Base-by-base conservation (phyloP, 2,888 invertebrate genomes). In the Drosophila borealis region DNA sequence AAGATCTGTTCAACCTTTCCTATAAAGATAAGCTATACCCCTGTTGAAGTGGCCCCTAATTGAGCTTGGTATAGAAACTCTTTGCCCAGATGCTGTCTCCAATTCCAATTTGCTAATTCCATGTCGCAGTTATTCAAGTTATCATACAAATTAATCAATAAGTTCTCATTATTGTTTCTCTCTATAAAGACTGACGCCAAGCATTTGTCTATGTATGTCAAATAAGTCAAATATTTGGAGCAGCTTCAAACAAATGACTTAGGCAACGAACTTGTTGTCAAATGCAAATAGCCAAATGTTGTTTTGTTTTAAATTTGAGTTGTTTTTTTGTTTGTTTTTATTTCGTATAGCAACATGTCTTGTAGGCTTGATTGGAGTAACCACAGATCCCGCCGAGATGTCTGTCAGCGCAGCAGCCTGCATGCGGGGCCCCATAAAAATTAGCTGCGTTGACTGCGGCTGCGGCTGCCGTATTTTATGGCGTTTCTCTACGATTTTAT, bases 351-450 rank as follows among this genome's bases (percentile, higher is more conserved):
- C 67, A 76, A 62, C 57, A 55, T 39, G 61, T 49, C 77, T 73
- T 77, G 78, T 78, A 50, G 70, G 66, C 70, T 81, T 87, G 88
- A 81, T 89, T 87, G 69, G 74, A 74, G 55, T 46, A 51, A 44
- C 49, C 70, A 63, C 74, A 77, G 89, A 83, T 88, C 88, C 83
- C 83, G 83, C 87, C 83, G 87, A 78, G 83, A 88, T 83, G 83
- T 83, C 83, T 83, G 88, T 88, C 88, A 80, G 65, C 80, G 77
- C 76, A 69, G 78, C 71, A 71, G 78, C 70, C 74, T 76, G 82
- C 67, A 71, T 85, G 73, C 63, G 68, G 70, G 64, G 56, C 54
- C 50, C 70, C 71, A 89, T 89, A 84, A 85, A 81, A 89, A 85
- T 85, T 89, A 89, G 85, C 66, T 74, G 62, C 68, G 74, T 42